phyloP scores from a whole-genome alignment of 1,140 invertebrate species.

The Nasonia vitripennis region DNA sequence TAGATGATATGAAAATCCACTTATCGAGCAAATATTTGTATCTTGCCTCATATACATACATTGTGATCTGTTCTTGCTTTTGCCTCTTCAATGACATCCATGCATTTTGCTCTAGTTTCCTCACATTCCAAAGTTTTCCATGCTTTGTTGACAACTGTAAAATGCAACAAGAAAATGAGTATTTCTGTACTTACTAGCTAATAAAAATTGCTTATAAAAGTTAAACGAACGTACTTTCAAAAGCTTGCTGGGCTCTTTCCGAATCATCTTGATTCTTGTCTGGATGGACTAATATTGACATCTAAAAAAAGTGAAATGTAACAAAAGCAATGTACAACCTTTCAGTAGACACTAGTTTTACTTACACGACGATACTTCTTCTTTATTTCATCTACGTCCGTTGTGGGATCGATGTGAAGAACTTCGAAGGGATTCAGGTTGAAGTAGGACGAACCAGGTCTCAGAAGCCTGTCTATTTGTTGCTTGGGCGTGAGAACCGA shows the following conservation, averaged over 20 bases:
- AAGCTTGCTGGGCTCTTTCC: slow-evolving; percentile 94
- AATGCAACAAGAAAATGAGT: slow-evolving; percentile 37
- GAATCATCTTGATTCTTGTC: slow-evolving; percentile 98
- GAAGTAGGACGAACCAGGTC: slow-evolving; percentile 96
- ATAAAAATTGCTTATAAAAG: neutral
- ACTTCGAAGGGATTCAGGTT: slow-evolving; percentile 98
- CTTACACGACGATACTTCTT: slow-evolving; percentile 94
- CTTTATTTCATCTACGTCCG: slow-evolving; percentile 92
- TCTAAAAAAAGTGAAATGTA: slow-evolving; percentile 70
- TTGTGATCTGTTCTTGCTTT: slow-evolving; percentile 95
- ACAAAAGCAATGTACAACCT: slow-evolving; percentile 18
- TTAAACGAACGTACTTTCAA: slow-evolving; percentile 81
- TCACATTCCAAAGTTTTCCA: slow-evolving; percentile 98
- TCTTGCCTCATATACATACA: slow-evolving; percentile 76
- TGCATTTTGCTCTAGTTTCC: slow-evolving; percentile 93
- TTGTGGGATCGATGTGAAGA: slow-evolving; percentile 94
- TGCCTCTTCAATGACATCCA: slow-evolving; percentile 98
- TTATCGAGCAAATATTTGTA: neutral
- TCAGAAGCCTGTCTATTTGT: slow-evolving; percentile 94
- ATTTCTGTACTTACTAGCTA: neutral
- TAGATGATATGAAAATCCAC: neutral
- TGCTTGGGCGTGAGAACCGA: slow-evolving; percentile 93
- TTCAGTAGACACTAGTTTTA: slow-evolving; percentile 50
- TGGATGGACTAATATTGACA: slow-evolving; percentile 98
- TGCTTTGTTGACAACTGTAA: slow-evolving; percentile 92